A percentile compares a stretch with the other conserved stretches of the same genome.
Conservation (phyloP, 2,797 vertebrate genomes). For the Phoxinus dragarum region DNA sequence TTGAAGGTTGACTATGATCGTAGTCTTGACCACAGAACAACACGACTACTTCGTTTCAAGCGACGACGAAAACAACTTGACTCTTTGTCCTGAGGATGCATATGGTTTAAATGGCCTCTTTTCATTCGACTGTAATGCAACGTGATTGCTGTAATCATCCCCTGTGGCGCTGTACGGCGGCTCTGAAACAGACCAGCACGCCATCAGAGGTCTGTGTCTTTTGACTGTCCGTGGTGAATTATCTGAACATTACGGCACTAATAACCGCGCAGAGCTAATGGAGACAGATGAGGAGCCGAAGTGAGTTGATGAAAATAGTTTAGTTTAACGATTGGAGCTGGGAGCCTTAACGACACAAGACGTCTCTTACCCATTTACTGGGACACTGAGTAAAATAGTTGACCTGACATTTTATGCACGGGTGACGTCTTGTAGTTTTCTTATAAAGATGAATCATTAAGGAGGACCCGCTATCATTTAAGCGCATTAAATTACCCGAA, state of each 20-base stretch:
- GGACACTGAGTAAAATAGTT: conserved; percentile 16
- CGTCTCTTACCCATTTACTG: not conserved
- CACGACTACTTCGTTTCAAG: not conserved
- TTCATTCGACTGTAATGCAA: conserved; percentile 11
- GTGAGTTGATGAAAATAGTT: conserved; percentile 41
- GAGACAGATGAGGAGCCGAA: conserved; percentile 39
- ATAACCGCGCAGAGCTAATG: conserved; percentile 19
- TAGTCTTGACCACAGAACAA: not conserved
- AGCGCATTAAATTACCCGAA: not conserved
- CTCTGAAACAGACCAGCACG: not conserved
- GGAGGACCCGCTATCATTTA: not conserved
- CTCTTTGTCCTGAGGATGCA: conserved; percentile 1
- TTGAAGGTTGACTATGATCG: not conserved
- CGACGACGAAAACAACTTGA: not conserved
- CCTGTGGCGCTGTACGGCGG: not conserved
- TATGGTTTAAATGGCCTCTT: conserved; percentile 1
- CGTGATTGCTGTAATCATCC: conserved; percentile 37
- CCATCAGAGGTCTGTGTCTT: conserved; percentile 26
- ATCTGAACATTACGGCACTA: conserved; percentile 41
- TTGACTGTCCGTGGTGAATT: conserved; percentile 28
- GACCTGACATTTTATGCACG: conserved; percentile 7
- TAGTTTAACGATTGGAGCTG: conserved; percentile 18
- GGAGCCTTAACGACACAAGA: conserved; percentile 8
- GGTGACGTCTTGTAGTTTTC: not conserved
- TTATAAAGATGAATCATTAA: conserved; percentile 10